phyloP scores from a whole-genome alignment of 1,140 invertebrate genomes.

The Halictus rubicundus region DNA sequence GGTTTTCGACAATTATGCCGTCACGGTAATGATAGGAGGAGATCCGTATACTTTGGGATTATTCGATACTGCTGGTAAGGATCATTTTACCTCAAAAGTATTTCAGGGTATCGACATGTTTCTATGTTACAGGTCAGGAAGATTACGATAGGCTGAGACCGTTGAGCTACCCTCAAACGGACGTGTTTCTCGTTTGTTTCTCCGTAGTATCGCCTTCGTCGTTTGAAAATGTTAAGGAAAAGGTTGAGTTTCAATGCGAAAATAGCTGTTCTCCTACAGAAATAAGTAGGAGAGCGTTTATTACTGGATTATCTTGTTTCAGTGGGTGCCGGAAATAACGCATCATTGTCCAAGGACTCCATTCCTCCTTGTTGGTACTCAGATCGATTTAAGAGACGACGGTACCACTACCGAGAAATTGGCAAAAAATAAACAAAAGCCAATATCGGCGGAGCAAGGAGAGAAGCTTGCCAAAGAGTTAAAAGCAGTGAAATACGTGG shows the following conservation, averaged over 20 bases:
- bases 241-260: slow-evolving; percentile 83
- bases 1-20: slow-evolving; percentile 99
- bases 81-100: background rate
- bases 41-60: slow-evolving; percentile 98
- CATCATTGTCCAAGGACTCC: slow-evolving; percentile 99
- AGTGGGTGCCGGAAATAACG: slow-evolving; percentile 99
- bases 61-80: slow-evolving; percentile 95
- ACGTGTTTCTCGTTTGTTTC: slow-evolving; percentile 99
- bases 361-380: slow-evolving; percentile 97
- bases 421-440: slow-evolving; percentile 99
- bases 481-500: slow-evolving; percentile 99
- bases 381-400: slow-evolving; percentile 98
- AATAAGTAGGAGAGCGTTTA: background rate
- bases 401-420: slow-evolving; percentile 96
- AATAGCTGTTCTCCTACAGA: background rate
- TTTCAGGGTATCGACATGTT: slow-evolving; percentile 2
- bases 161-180: slow-evolving; percentile 98
- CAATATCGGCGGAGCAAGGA: slow-evolving; percentile 96
- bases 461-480: slow-evolving; percentile 98
- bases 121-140: slow-evolving; percentile 88
- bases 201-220: slow-evolving; percentile 98
- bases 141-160: slow-evolving; percentile 98
- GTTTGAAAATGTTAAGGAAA: slow-evolving; percentile 99
- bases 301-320: slow-evolving; percentile 51
- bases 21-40: slow-evolving; percentile 98